Base-by-base conservation (phyloP, 2,113 vertebrate genomes). In the Otolemur garnettii region DNA sequence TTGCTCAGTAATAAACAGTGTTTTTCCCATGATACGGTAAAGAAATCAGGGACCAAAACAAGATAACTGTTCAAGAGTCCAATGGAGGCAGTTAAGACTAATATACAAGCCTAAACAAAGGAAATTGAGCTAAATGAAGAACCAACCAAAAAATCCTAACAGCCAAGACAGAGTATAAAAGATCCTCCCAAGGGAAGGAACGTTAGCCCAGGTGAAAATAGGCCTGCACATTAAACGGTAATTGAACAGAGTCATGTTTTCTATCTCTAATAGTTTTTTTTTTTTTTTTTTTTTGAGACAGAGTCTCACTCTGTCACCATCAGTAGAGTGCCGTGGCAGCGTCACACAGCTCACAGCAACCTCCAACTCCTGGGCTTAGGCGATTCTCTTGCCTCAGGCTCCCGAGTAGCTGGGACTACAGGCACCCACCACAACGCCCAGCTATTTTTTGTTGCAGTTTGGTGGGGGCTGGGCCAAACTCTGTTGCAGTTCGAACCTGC, bases 51-150 rank as follows among this genome's bases (percentile, higher is more conserved):
- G 45, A 42, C 74, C 93, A 80, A 5, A 59, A 94, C 35, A 50
- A 80, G 93, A 85, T 15, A 93, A 94, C 57, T 96, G 66, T 87
- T 95, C 88, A 42, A 66, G 69, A 83, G 4, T 55, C 66, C 57
- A 87, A 18, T 42, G 77, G 69, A 55, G 75, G 30, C 53, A 81
- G 90, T 97, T 94, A 96, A 92, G 80, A 90, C 64, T 96, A 87
- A 84, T 74, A 66, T 83, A 74, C 33, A 33, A 95, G 93, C 26
- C 59, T 80, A 96, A 98, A 92, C 78, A 97, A 94, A 95, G 82
- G 59, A 98, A 94, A 77, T 26, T 87, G 62, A 93, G 42, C 86
- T 83, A 82, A 88, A 68, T 50, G 45, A 90, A 91, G 75, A 50
- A 64, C 64, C n/a, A 74, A 55, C 14, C 24, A 94, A 86, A 90